Base-by-base conservation (phyloP, 2,888 invertebrate genomes). In the Neoscelio sp. region DNA sequence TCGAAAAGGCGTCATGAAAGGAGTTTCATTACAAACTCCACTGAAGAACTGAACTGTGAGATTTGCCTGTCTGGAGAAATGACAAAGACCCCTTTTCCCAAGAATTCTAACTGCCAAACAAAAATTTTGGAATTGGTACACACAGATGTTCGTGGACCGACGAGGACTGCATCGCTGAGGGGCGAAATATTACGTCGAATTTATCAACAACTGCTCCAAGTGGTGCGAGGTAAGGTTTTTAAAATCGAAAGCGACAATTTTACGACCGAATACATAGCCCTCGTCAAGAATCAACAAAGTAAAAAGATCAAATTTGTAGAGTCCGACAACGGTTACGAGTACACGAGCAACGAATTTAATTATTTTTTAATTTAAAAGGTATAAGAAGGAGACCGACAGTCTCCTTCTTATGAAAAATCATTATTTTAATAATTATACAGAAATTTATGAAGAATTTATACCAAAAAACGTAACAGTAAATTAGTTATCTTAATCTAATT, bases 311-410 rank as follows among this genome's bases (percentile, higher is more conserved):
- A 82, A 48, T 56, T 10, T 28, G 28, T 84, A 3, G 81, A 80
- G 42, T 67, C 82, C 3, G 83, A 84, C 35, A 83, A 83, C 48
- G 84, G 83, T 1, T 44, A 33, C 2, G 82, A 84, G 30, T 84
- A 81, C 40, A 23, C 17, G 5, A 81, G 76, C 40, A 23, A 50
- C 1, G 64, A 80, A 10, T 82, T 87, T 12, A 58, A 80, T 1
- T 50, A 67, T 3, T 86, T 48, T 58, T 54, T 85, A 26, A 76
- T n/a, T n/a, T n/a, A n/a, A n/a, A n/a, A 60, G 17, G 33, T 67
- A 7, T 48, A 78, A 10, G 86, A 85, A 82, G 86, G 56, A 73
- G 83, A 58, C 48, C 77, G 4, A 78, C 85, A 0, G 78, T 82
- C 5, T 78, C 87, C n/a, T n/a, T n/a, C n/a, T n/a, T n/a, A n/a